Evolutionary conservation across 2,888 invertebrate genomes (phyloP), one percentile per base, ranked within the genome.

Genomic region (Pseudococcus longispinus): DNA sequence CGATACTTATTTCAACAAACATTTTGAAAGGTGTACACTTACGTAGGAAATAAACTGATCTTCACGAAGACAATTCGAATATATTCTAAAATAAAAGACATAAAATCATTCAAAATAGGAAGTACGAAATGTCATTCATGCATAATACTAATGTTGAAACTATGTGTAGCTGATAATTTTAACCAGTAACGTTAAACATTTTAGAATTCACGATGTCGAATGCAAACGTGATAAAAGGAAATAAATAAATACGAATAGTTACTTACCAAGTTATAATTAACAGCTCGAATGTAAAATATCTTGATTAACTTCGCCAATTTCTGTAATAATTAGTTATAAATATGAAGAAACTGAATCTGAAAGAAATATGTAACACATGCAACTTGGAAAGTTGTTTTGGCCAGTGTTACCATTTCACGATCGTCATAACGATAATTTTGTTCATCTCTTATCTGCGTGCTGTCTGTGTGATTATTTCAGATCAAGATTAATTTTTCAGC

Each of bases 301-400:
- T n/a, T 37, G 37, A 70, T 18, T 77, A 37, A 32, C 32, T 37
- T 6, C 37, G 18, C 20, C 37, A 42, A 37, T 80, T 80, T 42
- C 18, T 29, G 18, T 23, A 42, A 37, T 37, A 80, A 80, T 42
- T 13, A 80, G 77, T 29, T 80, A 42, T 20, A 5, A 42, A 80
- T 20, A 42, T 70, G 29, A 70, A 70, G 70, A 70, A 70, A 70
- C 70, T 29, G 60, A 60, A 18, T n/a, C 37, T 6, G 60, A 13
- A 13, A 70, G 29, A 70, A 70, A 32, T 70, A n/a, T 80, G 77
- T 80, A 80, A 80, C 77, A 80, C 77, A 80, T 80, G 77, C 77
- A 42, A 80, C 42, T 80, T 80, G 42, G 77, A 80, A 80, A 80
- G 77, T 80, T 80, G 77, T 37, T 77, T 42, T 80, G n/a, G 44